Evolutionary conservation across 1,140 invertebrate species (phyloP), one percentile per base, ranked within the genome.

Genomic region (Pemphigus obesinymphae): DNA sequence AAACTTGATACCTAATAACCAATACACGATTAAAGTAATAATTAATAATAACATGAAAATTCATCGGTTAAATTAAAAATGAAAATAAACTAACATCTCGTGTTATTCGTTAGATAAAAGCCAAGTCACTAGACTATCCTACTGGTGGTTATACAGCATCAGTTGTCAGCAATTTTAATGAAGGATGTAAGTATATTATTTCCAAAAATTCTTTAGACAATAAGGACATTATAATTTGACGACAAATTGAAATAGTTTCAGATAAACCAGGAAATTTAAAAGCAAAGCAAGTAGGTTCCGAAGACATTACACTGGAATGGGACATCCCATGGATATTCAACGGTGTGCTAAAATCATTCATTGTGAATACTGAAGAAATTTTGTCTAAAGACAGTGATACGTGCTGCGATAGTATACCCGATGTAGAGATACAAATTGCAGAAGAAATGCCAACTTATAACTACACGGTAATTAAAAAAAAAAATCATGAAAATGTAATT

Each of bases 11-110:
- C 72, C 26, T 3, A 75, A 31, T 11, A n/a, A 20, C 17, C 48
- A 75, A 29, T 75, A 75, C 11, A 75, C 48, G 0, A 75, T 75
- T 53, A 23, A 75, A 55, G 72, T 75, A 55, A 37, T 23, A 50
- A 1, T n/a, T 66, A 34, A 37, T 31, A 8, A 5, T n/a, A n/a
- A n/a, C n/a, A n/a, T n/a, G n/a, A n/a, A n/a, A n/a, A n/a, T n/a
- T n/a, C n/a, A 20, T 55, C 4, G 8, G 3, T 53, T 0, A 10
- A 75, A 68, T 68, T 26, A 6, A 20, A 73, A 4, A 3, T 31
- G 34, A 10, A 31, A 11, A 15, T 29, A 34, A 53, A 53, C 2
- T 31, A 31, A 55, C 0, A 34, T 1, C n/a, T 13, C 4, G 4
- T 34, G n/a, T 11, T 23, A 13, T 55, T 75, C 7, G 15, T 29